phyloP scores from a whole-genome alignment of 2,113 vertebrate species.

The Natator depressus region DNA sequence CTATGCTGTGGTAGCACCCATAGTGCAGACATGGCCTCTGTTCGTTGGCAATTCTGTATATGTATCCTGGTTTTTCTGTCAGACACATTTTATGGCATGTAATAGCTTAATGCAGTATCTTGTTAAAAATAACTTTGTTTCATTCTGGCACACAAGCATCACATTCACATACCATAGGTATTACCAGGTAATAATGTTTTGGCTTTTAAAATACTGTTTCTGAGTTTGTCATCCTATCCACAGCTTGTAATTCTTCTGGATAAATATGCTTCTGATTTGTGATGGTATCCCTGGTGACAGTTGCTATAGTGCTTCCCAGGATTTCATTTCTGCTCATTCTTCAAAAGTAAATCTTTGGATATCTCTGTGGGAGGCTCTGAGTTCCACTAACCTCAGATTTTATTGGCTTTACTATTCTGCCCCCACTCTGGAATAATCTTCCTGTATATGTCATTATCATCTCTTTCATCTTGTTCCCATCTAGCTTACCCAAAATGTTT shows the following conservation, averaged over 20 bases:
- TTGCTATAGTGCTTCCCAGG: constrained; percentile 58
- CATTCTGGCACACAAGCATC: background rate
- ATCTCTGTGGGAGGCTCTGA: constrained; percentile 45
- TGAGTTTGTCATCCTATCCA: constrained; percentile 32
- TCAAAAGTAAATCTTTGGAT: constrained; percentile 49
- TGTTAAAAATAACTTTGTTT: constrained; percentile 29
- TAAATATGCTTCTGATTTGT: constrained; percentile 56
- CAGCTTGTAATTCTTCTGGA: constrained; percentile 46
- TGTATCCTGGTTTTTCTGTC: background rate
- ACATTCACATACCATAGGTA: constrained; percentile 21
- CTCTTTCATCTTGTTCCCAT: background rate
- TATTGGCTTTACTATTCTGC: constrained; percentile 33
- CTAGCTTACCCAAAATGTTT: background rate
- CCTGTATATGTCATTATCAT: background rate
- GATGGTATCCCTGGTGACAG: constrained; percentile 65
- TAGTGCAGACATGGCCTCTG: background rate
- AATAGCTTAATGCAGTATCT: background rate
- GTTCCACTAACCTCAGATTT: background rate
- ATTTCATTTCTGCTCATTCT: constrained; percentile 62
- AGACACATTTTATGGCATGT: background rate
- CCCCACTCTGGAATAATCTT: background rate
- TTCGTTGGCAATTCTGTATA: background rate
- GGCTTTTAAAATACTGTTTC: constrained; percentile 50
- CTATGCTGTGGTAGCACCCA: background rate
- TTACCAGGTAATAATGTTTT: constrained; percentile 50